These are phyloP conservation scores for Dynastes maya DNA, from an alignment of 2,888 invertebrate genomes.

Conservation along the genomic window DNA sequence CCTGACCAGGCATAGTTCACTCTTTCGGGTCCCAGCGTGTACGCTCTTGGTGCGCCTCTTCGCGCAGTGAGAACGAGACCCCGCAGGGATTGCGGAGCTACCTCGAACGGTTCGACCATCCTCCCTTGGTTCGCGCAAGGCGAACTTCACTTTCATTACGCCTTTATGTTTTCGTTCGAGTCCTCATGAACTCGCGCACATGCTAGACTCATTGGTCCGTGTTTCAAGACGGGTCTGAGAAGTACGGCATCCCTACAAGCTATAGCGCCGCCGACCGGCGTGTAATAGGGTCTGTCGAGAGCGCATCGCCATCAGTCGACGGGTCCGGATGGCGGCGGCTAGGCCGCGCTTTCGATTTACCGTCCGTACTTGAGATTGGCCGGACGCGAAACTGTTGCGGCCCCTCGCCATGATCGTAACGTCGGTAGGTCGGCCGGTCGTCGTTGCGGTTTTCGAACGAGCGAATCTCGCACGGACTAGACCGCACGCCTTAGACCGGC, in stretches of 20 bases:
- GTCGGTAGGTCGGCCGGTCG: neutral
- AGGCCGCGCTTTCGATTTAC: conserved; percentile 56
- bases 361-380: conserved; percentile 61
- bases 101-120: conserved; percentile 66
- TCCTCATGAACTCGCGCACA: conserved; percentile 81
- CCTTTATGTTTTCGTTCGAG: conserved; percentile 73
- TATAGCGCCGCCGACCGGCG: conserved; percentile 30
- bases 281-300: conserved; percentile 30
- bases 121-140: conserved; percentile 63
- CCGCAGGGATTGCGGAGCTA: conserved; percentile 75
- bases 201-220: conserved; percentile 78
- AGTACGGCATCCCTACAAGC: conserved; percentile 58
- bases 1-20: conserved; percentile 70
- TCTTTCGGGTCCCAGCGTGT: conserved; percentile 82
- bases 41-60: conserved; percentile 76
- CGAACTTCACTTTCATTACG: conserved; percentile 78
- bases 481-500: conserved; percentile 3
- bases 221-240: no score
- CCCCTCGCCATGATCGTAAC: conserved; percentile 69
- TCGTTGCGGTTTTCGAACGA: neutral
- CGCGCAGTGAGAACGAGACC: conserved; percentile 63
- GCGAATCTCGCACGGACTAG: neutral
- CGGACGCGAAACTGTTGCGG: conserved; percentile 71
- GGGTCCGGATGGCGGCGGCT: conserved; percentile 54
- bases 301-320: conserved; percentile 47